Base-by-base conservation (phyloP, 2,797 vertebrate species). In the Phrynocephalus vlangalii region DNA sequence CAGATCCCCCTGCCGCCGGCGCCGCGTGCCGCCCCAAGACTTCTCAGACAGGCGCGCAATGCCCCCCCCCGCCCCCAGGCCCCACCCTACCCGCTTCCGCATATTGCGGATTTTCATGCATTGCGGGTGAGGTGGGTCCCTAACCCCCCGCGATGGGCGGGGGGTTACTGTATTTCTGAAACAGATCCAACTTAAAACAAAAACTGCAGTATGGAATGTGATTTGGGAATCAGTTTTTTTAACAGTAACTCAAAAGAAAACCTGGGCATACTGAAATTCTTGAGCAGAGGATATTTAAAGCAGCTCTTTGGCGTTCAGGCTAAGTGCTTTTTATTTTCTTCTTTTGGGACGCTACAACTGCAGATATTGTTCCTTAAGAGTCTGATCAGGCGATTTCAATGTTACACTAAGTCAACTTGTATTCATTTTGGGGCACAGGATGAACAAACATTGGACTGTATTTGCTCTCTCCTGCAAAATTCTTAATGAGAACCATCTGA, bases 321-420 rank as follows among this genome's bases (percentile, higher is more conserved):
- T 63, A 71, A 70, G 50, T 1, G 82, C 6, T 71, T 85, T 81
- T 85, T 48, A 38, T 50, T 30, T 8, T 1, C 9, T 22, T 33
- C 67, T 50, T 85, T 85, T 26, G 68, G 38, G 60, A 81, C 48
- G 24, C 1, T 88, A 26, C 20, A 56, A 44, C 24, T 76, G 70
- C 38, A 88, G 52, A 24, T 52, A 80, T 22, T 88, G 78, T 80
- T 81, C 60, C 60, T 83, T 11, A 63, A 79, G 76, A 88, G 83
- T 84, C 75, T 79, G 82, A 79, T 80, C 73, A 88, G 26, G 26
- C 50, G 9, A 68, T 67, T 85, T 88, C 77, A 68, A 80, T 81
- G 60, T 84, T 63, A 85, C 71, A 88, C 44, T 22, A 63, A 75
- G 38, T 44, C 70, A 16, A 75, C 48, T 52, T 63, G 38, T 72